Conservation (phyloP, 2,888 invertebrate genomes). For the Harpalus rubripes region DNA sequence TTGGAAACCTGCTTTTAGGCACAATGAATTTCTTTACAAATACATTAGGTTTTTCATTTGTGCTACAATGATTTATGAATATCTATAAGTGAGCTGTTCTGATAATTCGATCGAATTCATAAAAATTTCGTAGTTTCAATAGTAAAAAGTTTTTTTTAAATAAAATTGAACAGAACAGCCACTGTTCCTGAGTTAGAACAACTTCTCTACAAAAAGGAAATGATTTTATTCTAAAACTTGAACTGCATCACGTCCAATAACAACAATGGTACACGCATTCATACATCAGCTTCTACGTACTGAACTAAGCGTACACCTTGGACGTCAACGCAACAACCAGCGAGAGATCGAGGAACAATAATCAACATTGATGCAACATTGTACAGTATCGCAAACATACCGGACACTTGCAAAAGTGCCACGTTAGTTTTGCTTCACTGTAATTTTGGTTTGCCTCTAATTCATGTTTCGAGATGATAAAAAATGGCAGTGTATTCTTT, state of each 20-base stretch:
- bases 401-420: neutral
- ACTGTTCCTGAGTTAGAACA: slow-evolving; percentile 66
- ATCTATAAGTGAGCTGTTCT: slow-evolving; percentile 60
- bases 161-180: slow-evolving; percentile 57
- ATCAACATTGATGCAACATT: slow-evolving; percentile 62
- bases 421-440: neutral
- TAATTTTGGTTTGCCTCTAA: slow-evolving; percentile 55
- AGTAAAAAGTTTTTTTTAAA: slow-evolving; percentile 29
- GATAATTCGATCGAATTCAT: slow-evolving; percentile 37
- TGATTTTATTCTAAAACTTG: slow-evolving; percentile 43
- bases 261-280: slow-evolving; percentile 50
- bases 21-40: slow-evolving; percentile 65
- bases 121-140: slow-evolving; percentile 17
- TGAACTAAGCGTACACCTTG: slow-evolving; percentile 55
- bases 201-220: slow-evolving; percentile 60
- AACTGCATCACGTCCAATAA: slow-evolving; percentile 56
- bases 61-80: slow-evolving; percentile 61
- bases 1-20: slow-evolving; percentile 67
- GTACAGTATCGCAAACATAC: neutral
- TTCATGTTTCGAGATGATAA: slow-evolving; percentile 65
- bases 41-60: slow-evolving; percentile 60
- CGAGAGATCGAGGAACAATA: slow-evolving; percentile 66
- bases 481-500: slow-evolving; percentile 67
- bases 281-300: slow-evolving; percentile 55
- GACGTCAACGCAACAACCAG: slow-evolving; percentile 58